Conservation (phyloP, 2,113 vertebrate genomes). For the Protomyctophum bolini region DNA sequence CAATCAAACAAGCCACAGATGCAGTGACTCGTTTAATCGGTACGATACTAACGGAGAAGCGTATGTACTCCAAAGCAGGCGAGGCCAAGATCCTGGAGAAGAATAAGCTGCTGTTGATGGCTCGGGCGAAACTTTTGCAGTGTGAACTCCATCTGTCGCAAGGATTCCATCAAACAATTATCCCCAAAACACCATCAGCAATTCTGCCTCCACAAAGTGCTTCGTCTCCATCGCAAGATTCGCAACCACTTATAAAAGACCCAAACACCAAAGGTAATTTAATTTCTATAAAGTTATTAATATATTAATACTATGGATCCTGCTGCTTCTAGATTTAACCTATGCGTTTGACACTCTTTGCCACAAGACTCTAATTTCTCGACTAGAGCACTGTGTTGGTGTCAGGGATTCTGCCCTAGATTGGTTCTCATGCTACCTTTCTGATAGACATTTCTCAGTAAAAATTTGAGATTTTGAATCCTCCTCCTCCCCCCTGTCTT, state of each 20-base stretch:
- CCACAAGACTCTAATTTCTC: too few species aligned
- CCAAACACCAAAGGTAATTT: slow-evolving; percentile 30
- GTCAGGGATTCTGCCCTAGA: too few species aligned
- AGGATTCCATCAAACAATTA: not conserved
- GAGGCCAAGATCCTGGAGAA: slow-evolving; percentile 56
- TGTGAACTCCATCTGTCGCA: slow-evolving; percentile 45
- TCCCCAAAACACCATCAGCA: not conserved
- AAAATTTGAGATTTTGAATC: too few species aligned
- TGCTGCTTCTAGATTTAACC: too few species aligned
- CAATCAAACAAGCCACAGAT: slow-evolving; percentile 35
- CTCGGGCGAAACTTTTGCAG: slow-evolving; percentile 32
- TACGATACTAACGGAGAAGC: slow-evolving; percentile 33
- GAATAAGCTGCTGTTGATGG: slow-evolving; percentile 37
- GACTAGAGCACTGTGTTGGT: too few species aligned
- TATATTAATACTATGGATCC: not conserved
- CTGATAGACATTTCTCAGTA: too few species aligned
- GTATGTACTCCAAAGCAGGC: slow-evolving; percentile 52
- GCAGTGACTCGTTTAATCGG: slow-evolving; percentile 25
- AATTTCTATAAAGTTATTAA: not conserved
- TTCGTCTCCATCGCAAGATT: not conserved
- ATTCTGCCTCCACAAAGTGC: not conserved
- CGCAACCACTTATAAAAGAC: not conserved
- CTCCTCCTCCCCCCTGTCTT: too few species aligned
- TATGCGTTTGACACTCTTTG: too few species aligned
- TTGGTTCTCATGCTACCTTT: too few species aligned